These are phyloP conservation scores for Drosophila flavopinicola DNA, from an alignment of 2,888 invertebrate genomes.

Conservation along the genomic window DNA sequence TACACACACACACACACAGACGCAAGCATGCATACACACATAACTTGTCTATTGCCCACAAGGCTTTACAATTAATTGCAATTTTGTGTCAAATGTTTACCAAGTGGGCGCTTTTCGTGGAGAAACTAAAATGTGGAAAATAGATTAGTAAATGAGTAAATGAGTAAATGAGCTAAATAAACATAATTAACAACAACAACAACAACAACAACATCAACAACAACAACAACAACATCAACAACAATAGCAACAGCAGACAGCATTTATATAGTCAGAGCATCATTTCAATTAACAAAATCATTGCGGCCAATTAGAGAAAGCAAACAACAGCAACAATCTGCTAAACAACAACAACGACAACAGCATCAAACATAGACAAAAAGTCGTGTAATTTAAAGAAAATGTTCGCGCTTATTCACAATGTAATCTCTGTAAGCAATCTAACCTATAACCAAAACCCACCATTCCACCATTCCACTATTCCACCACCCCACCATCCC, in stretches of 20 bases:
- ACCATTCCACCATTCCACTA: not conserved
- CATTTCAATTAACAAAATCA: constrained; percentile 66
- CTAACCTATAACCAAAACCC: constrained; percentile 5
- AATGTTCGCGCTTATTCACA: constrained; percentile 28
- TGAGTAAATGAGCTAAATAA: constrained; percentile 46
- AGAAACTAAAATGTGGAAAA: constrained; percentile 32
- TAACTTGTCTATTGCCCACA: constrained; percentile 3
- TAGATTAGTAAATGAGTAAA: constrained; percentile 41
- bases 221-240: constrained; percentile 2
- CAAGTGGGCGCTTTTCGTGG: constrained; percentile 5
- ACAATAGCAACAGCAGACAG: not conserved
- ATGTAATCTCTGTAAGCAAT: constrained; percentile 7
- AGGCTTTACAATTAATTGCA: constrained; percentile 27
- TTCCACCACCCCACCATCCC: not conserved
- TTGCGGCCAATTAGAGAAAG: constrained; percentile 68
- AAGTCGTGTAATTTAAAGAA: constrained; percentile 37
- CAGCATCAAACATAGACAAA: constrained; percentile 1
- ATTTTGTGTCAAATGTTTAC: constrained; percentile 21
- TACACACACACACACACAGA: not conserved
- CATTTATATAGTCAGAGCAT: constrained; percentile 43
- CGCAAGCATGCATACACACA: not conserved
- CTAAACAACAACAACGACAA: constrained; percentile 8
- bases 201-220: not conserved
- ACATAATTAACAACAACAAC: constrained; percentile 40
- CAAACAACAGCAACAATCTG: constrained; percentile 45